phyloP scores from a whole-genome alignment of 2,888 invertebrate species.

The Bellardia bayeri region DNA sequence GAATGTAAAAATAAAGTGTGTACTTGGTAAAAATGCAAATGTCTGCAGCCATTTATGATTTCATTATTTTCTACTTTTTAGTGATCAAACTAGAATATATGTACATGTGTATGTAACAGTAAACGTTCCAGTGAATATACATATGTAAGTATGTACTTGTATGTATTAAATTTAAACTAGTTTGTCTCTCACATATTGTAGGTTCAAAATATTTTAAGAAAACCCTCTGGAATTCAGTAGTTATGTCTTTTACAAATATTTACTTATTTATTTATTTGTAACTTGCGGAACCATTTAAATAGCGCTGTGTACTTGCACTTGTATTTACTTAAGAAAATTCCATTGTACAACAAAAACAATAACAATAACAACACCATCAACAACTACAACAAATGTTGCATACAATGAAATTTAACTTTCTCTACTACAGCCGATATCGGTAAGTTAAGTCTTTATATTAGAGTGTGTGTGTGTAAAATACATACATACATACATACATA shows the following conservation, averaged over 20 bases:
- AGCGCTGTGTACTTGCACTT: slow-evolving; percentile 55
- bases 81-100: too few relatives aligned
- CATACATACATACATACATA: not conserved
- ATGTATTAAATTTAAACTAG: too few relatives aligned
- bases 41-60: too few relatives aligned
- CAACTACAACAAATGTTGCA: slow-evolving; percentile 66
- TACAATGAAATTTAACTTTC: slow-evolving; percentile 81
- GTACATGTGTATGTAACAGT: too few relatives aligned
- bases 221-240: slow-evolving; percentile 35
- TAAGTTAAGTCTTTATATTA: slow-evolving; percentile 29
- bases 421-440: slow-evolving; percentile 78
- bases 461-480: slow-evolving; percentile 11
- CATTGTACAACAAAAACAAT: slow-evolving; percentile 63
- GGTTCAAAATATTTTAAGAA: not conserved
- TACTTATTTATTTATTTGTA: slow-evolving; percentile 10
- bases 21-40: too few relatives aligned
- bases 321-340: slow-evolving; percentile 70
- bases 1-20: too few relatives aligned
- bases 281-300: slow-evolving; percentile 60
- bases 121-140: too few relatives aligned
- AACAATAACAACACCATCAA: slow-evolving; percentile 23
- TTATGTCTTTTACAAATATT: slow-evolving; percentile 13
- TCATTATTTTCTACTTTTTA: too few relatives aligned
- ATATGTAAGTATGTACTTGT: too few relatives aligned
- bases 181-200: too few relatives aligned